Conservation (phyloP, 2,888 invertebrate genomes). For the Parasteatoda lunata region DNA sequence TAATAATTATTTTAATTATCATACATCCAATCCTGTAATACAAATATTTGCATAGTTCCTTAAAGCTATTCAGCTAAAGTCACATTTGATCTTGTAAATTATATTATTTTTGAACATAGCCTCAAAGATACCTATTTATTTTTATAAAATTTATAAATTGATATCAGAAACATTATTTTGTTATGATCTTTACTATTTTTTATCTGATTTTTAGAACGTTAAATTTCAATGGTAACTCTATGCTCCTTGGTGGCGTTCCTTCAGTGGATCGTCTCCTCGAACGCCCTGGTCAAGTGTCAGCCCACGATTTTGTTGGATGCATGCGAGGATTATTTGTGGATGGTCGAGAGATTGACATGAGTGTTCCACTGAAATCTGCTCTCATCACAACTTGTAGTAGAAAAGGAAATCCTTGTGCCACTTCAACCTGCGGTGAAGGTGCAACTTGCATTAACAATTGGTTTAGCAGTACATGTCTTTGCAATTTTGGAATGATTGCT, state of each 20-base stretch:
- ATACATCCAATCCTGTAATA: too few species aligned
- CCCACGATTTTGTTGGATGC: conserved; percentile 95
- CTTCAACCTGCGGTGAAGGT: conserved; percentile 78
- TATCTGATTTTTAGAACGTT: conserved; percentile 77
- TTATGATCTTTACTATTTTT: neutral
- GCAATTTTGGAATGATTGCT: conserved; percentile 80
- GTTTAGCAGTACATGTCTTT: conserved; percentile 82
- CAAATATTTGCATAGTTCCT: too few species aligned
- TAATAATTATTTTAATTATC: too few species aligned
- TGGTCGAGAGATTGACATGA: conserved; percentile 87
- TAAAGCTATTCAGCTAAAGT: too few species aligned
- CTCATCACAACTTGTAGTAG: conserved; percentile 74
- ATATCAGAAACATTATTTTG: too few species aligned
- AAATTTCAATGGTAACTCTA: conserved; percentile 91
- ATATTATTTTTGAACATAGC: too few species aligned
- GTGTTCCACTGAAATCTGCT: conserved; percentile 83
- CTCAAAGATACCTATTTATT: too few species aligned
- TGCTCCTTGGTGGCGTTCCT: conserved; percentile 88
- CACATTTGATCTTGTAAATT: too few species aligned
- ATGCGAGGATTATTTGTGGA: conserved; percentile 92
- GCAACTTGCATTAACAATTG: conserved; percentile 89
- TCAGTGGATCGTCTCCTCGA: conserved; percentile 90
- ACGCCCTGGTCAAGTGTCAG: conserved; percentile 90
- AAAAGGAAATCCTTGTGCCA: conserved; percentile 63
- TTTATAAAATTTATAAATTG: too few species aligned